These are phyloP conservation scores for Machaerirhynchus nigripectus DNA, from an alignment of 2,113 vertebrate genomes.

Conservation along the genomic window DNA sequence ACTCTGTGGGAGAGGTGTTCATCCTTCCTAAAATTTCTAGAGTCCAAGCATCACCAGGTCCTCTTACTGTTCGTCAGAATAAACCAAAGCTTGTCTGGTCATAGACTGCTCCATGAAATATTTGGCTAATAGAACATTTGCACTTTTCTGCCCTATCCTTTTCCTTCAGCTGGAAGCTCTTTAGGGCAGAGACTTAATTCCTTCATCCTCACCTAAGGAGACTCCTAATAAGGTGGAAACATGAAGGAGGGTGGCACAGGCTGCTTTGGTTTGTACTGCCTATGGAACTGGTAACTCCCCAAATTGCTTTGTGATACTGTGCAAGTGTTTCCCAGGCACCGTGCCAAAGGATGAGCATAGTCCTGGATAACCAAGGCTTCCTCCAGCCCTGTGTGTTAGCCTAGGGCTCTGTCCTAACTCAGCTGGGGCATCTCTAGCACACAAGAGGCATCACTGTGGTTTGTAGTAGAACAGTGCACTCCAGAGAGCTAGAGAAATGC, in stretches of 20 bases:
- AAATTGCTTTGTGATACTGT: background rate
- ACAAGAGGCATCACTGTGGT: background rate
- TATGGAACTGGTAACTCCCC: background rate
- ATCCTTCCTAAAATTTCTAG: background rate
- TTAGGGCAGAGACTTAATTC: background rate
- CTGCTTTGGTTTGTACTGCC: background rate
- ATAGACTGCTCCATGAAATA: background rate
- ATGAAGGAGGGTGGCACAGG: background rate
- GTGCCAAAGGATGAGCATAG: background rate
- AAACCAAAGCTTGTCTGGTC: background rate
- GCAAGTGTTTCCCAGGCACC: background rate
- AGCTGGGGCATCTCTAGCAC: background rate
- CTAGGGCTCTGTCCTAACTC: rapidly evolving
- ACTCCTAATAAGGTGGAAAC: background rate
- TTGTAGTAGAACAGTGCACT: background rate
- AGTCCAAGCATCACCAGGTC: background rate
- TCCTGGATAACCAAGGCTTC: background rate
- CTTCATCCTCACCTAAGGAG: background rate
- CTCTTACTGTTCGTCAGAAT: background rate
- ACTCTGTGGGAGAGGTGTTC: background rate
- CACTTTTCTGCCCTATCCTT: background rate
- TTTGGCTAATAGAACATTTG: background rate
- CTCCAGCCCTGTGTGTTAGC: background rate
- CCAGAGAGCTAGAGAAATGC: background rate
- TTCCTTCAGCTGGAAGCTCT: background rate